Base-by-base conservation (phyloP, 2,888 invertebrate genomes). In the Acanthococcus lagerstroemiae region DNA sequence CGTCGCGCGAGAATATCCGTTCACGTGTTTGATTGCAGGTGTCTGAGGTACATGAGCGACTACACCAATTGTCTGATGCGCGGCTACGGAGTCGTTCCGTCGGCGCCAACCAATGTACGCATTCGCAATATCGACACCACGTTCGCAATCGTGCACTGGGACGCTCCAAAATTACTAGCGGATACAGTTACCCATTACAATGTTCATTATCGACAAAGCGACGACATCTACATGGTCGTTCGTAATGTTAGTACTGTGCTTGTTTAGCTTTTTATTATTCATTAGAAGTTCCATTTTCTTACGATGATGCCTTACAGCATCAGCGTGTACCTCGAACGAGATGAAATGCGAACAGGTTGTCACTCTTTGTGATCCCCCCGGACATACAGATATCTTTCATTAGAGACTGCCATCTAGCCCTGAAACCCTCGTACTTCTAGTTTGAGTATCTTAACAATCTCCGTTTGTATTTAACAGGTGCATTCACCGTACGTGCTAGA, bases 11-110 rank as follows among this genome's bases (percentile, higher is more conserved):
- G n/a, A n/a, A n/a, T n/a, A n/a, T n/a, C n/a, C n/a, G n/a, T n/a
- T n/a, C n/a, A n/a, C n/a, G n/a, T n/a, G n/a, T 68, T 26, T 50
- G 37, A 65, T 72, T 73, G 37, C 72, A 84, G 85, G 74, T 90
- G 90, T 74, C 80, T 91, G 67, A 84, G 87, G 67, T 88, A 86
- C 77, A 90, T 90, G 86, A 81, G 81, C 5, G 85, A 87, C 48
- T 89, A 88, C 77, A 85, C 86, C 48, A 89, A 86, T 78, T 90
- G 90, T 74, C 80, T 90, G 22, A 81, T 90, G 69, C 87, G 89
- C 77, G 89, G 90, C 17, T 90, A 90, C 76, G 89, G 89, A 0
- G 90, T 90, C 0, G 79, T 90, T 1, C 87, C 90, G 0, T 85
- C 87, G 26, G 80, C 85, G 0, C 90, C 90, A 0, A 81, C 82